These are phyloP conservation scores for Hofmannophila pseudospretella DNA, from an alignment of 2,888 invertebrate species.

Conservation along the genomic window DNA sequence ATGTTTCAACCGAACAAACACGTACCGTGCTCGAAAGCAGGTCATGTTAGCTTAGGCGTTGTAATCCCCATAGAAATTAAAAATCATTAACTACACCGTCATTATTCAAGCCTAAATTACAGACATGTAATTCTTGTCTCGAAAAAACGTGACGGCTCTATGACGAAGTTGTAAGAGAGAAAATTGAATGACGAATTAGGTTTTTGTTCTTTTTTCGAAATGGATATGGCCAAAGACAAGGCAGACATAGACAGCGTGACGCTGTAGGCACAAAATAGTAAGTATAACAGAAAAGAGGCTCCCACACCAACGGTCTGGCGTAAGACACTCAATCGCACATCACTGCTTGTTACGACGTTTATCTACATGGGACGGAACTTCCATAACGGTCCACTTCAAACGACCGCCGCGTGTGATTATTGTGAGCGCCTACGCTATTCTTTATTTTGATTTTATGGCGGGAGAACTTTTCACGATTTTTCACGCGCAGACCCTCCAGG, in stretches of 20 bases:
- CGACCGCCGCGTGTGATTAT: no score
- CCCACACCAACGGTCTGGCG: no score
- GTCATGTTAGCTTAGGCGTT: slow-evolving; percentile 35
- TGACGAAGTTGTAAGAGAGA: slow-evolving; percentile 15
- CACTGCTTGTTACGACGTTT: no score
- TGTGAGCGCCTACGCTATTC: no score
- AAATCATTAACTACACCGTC: slow-evolving; percentile 42
- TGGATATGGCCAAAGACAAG: slow-evolving; percentile 36
- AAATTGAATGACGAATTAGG: slow-evolving; percentile 42
- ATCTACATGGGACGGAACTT: no score
- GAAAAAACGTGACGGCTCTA: slow-evolving; percentile 10
- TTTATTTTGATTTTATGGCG: no score
- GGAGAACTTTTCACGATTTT: no score
- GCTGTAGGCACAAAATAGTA: slow-evolving; percentile 24
- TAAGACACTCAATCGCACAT: no score
- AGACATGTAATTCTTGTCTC: slow-evolving; percentile 16
- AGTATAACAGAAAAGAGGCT: no score
- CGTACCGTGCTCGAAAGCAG: slow-evolving; percentile 24
- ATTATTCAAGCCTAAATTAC: slow-evolving; percentile 42
- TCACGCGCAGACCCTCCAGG: no score
- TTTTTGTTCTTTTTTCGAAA: slow-evolving; percentile 19
- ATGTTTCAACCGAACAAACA: slow-evolving; percentile 23
- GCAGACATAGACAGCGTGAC: slow-evolving; percentile 59
- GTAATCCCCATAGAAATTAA: slow-evolving; percentile 59
- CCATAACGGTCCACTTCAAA: no score